Evolutionary conservation across 2,888 invertebrate species (phyloP).

Genomic region (Drosophila leonis): DNA sequence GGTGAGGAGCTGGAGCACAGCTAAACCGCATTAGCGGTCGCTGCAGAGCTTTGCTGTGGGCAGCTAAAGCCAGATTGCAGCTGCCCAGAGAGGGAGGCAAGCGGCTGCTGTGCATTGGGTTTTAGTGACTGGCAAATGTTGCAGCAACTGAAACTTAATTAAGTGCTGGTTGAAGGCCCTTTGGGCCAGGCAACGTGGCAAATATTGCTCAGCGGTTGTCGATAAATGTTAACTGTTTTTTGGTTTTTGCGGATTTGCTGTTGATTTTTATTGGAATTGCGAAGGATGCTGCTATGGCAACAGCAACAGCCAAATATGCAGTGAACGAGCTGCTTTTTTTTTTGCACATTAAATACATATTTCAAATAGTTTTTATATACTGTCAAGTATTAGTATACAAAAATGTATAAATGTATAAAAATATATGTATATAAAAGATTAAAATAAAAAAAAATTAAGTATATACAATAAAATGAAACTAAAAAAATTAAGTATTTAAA

Average conservation of each 20-base stretch:
- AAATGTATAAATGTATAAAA: no score
- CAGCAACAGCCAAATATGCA: background rate
- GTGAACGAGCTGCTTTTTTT: no score
- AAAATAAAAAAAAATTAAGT: no score
- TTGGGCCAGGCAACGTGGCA: constrained; percentile 25
- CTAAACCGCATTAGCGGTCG: constrained; percentile 65
- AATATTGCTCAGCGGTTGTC: constrained; percentile 45
- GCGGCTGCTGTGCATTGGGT: background rate
- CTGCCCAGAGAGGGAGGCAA: background rate
- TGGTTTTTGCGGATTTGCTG: constrained; percentile 46
- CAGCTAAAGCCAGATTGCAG: constrained; percentile 38
- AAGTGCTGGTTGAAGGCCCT: constrained; percentile 55
- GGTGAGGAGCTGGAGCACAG: background rate
- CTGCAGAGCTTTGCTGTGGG: constrained; percentile 67
- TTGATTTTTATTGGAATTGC: constrained; percentile 29
- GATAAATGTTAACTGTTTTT: constrained; percentile 50
- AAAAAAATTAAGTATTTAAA: no score
- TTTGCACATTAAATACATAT: background rate
- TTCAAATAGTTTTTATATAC: no score
- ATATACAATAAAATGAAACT: no score
- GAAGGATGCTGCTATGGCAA: background rate
- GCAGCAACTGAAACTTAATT: constrained; percentile 69
- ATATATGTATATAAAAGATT: no score
- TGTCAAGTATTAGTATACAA: no score
- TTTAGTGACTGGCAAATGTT: constrained; percentile 27